phyloP scores from a whole-genome alignment of 2,888 invertebrate species.

The Chrysomela aeneicollis region DNA sequence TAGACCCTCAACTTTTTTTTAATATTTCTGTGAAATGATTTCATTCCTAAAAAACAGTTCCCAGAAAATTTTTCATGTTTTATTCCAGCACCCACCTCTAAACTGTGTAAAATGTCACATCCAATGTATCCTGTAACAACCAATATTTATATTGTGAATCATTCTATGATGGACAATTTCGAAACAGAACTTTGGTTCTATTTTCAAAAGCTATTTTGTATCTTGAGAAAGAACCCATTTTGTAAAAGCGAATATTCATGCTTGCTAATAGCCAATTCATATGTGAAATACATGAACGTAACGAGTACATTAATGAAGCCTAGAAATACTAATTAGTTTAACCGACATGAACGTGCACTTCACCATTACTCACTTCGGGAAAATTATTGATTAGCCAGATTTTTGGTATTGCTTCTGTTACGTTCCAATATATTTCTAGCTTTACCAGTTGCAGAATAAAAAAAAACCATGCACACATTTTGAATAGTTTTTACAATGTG shows the following conservation, averaged over 20 bases:
- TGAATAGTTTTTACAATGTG: background rate
- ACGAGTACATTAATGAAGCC: background rate
- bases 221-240: background rate
- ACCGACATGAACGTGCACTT: background rate
- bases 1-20: too few species aligned
- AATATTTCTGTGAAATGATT: too few species aligned
- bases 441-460: background rate
- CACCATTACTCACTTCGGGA: background rate
- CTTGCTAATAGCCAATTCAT: background rate
- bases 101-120: too few species aligned
- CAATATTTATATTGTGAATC: too few species aligned
- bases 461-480: background rate
- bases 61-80: too few species aligned
- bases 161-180: too few species aligned
- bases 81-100: too few species aligned
- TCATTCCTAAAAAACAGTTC: too few species aligned
- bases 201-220: background rate
- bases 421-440: background rate
- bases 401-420: background rate
- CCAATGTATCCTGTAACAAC: too few species aligned
- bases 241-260: background rate
- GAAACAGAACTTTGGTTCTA: too few species aligned
- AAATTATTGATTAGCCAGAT: background rate
- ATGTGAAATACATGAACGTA: background rate
- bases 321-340: background rate